Conservation (phyloP, 2,888 invertebrate genomes). For the Pristionchus entomophagus region DNA sequence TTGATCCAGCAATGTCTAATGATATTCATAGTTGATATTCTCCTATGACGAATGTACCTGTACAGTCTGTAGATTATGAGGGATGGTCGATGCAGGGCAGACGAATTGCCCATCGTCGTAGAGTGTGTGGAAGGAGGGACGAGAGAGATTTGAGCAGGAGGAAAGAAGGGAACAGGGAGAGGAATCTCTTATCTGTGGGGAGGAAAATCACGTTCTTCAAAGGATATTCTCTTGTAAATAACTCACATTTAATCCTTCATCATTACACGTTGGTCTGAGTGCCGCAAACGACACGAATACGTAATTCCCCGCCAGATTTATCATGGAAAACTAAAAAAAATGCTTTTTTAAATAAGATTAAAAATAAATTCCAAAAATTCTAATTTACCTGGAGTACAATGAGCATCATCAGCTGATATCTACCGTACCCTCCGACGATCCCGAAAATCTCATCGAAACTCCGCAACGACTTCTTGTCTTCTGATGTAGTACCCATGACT, state of each 20-base stretch:
- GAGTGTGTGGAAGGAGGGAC: slow-evolving; percentile 52
- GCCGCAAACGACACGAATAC: slow-evolving; percentile 59
- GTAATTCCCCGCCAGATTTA: slow-evolving; percentile 60
- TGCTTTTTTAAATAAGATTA: not conserved
- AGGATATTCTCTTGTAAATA: not conserved
- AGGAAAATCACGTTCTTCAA: not conserved
- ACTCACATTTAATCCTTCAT: not conserved
- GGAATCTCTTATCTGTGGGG: no score
- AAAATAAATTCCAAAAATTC: not conserved
- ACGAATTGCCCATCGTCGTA: slow-evolving; percentile 56
- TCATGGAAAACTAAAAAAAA: slow-evolving; percentile 59
- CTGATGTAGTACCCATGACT: not conserved
- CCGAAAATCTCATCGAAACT: slow-evolving; percentile 57
- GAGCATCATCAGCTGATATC: slow-evolving; percentile 49
- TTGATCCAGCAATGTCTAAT: not conserved
- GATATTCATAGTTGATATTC: not conserved
- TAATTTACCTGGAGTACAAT: not conserved
- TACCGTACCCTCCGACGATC: slow-evolving; percentile 55
- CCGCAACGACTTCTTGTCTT: not conserved
- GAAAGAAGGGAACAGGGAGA: not conserved
- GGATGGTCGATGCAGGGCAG: slow-evolving; percentile 56
- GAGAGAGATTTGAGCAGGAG: slow-evolving; percentile 11
- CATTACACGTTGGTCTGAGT: slow-evolving; percentile 50
- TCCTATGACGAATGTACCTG: not conserved
- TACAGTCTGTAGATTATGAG: slow-evolving; percentile 56